These are phyloP conservation scores for Drosophila lacteicornis DNA, from an alignment of 1,140 invertebrate species.

Conservation along the genomic window DNA sequence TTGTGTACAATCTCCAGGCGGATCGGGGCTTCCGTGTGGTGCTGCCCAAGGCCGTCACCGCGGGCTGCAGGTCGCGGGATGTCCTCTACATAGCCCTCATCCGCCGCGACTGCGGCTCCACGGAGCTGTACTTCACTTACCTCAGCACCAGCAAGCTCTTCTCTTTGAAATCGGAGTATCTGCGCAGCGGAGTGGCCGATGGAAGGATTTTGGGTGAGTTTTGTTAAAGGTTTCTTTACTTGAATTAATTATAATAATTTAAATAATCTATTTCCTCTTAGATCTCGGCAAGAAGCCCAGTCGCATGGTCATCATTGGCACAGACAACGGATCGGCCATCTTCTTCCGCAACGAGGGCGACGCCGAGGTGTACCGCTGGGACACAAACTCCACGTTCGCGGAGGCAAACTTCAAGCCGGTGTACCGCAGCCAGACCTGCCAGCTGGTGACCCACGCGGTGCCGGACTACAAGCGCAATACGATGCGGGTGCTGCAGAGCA, in stretches of 20 bases:
- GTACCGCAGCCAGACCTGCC: conserved; percentile 86
- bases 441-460: conserved; percentile 86
- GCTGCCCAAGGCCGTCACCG: conserved; percentile 86
- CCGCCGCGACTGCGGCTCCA: conserved; percentile 85
- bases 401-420: conserved; percentile 86
- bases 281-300: conserved; percentile 86
- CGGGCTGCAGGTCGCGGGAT: conserved; percentile 85
- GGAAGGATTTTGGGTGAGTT: conserved; percentile 85
- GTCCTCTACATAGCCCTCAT: conserved; percentile 87
- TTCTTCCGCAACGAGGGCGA: conserved; percentile 88
- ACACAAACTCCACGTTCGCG: conserved; percentile 86
- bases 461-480: conserved; percentile 86
- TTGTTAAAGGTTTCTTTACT: neutral
- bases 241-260: neutral
- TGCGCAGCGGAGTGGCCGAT: conserved; percentile 85
- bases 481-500: conserved; percentile 87
- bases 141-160: conserved; percentile 86
- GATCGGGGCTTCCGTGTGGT: conserved; percentile 87
- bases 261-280: conserved; percentile 10
- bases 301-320: conserved; percentile 87
- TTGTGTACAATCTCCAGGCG: conserved; percentile 88
- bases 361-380: conserved; percentile 88
- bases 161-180: conserved; percentile 86
- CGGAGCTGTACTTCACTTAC: conserved; percentile 87
- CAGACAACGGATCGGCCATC: conserved; percentile 87